phyloP scores from a whole-genome alignment of 2,888 invertebrate genomes.

The Seladonia tumulorum region DNA sequence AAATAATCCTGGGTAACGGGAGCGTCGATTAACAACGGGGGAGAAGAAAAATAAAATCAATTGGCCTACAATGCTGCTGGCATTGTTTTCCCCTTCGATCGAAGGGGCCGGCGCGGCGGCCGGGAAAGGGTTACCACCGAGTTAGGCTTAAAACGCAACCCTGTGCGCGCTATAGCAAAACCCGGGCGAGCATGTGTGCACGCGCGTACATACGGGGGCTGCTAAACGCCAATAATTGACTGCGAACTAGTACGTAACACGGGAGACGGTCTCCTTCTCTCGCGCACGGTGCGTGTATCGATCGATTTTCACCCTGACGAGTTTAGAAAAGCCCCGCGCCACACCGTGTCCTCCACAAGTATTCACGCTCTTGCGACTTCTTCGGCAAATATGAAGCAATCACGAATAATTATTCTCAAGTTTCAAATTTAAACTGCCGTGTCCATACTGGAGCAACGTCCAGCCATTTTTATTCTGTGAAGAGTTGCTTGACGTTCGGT shows the following conservation, averaged over 20 bases:
- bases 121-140: conserved; percentile 19
- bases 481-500: no score
- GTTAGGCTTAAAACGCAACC: conserved; percentile 38
- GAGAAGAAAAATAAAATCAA: conserved; percentile 42
- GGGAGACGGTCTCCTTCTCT: conserved; percentile 13
- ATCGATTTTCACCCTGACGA: conserved; percentile 43
- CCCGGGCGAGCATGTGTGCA: background rate
- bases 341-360: background rate
- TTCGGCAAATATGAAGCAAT: background rate
- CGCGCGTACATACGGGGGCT: conserved; percentile 3
- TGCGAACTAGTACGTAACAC: conserved; percentile 37
- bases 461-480: no score
- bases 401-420: background rate
- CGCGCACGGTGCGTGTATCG: conserved; percentile 47
- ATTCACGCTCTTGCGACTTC: background rate
- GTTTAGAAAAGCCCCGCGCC: conserved; percentile 55
- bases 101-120: background rate
- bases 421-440: no score
- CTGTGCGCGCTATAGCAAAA: background rate
- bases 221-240: conserved; percentile 58
- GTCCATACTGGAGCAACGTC: no score
- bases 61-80: conserved; percentile 48
- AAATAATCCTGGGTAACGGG: conserved; percentile 10
- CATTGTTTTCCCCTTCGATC: conserved; percentile 56
- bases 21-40: conserved; percentile 24